Conservation (phyloP, 2,888 invertebrate genomes). For the Dinocampus coccinellae region DNA sequence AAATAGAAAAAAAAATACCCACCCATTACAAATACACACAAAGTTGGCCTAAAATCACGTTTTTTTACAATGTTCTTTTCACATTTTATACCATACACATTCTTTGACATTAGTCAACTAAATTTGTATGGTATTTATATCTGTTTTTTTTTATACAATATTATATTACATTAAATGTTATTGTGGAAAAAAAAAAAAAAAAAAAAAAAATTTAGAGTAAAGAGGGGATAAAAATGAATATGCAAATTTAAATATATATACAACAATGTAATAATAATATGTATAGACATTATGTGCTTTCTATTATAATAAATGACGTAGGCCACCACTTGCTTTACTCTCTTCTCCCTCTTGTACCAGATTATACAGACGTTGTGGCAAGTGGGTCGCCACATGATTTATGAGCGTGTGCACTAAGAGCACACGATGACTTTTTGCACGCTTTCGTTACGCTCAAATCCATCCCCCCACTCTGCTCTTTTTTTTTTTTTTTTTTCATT, state of each 20-base stretch:
- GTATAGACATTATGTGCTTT: background rate
- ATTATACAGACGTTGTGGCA: background rate
- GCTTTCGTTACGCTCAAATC: constrained; percentile 20
- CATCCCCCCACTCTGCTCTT: background rate
- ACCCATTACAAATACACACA: background rate
- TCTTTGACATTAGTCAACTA: background rate
- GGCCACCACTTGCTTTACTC: background rate
- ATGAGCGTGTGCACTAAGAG: constrained; percentile 5
- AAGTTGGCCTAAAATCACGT: constrained; percentile 4
- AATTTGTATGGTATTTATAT: background rate
- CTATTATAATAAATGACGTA: background rate
- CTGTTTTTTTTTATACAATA: background rate
- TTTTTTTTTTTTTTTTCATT: background rate
- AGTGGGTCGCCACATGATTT: constrained; percentile 36
- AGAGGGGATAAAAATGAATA: background rate
- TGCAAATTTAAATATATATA: constrained; percentile 8
- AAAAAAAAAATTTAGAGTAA: too few relatives aligned
- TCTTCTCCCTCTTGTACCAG: background rate
- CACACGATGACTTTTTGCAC: constrained; percentile 26
- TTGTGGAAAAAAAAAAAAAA: too few relatives aligned
- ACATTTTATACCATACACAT: background rate
- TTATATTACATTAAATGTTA: too few relatives aligned
- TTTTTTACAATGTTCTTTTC: background rate
- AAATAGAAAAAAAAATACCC: too few relatives aligned
- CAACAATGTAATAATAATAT: constrained; percentile 8